Base-by-base conservation (phyloP, 1,140 invertebrate species). In the Brachionus angularis region DNA sequence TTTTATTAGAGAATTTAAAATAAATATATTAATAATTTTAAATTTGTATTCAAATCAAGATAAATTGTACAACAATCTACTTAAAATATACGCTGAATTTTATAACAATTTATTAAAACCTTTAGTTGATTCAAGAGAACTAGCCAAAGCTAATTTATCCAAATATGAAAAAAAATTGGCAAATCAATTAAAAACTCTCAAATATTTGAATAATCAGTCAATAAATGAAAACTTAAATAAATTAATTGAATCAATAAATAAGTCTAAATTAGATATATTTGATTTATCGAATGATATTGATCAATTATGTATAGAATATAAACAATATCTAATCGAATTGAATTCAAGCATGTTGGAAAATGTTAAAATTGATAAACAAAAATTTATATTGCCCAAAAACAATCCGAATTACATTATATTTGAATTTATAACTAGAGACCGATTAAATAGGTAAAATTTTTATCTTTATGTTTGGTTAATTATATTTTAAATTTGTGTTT, bases 251-350 rank as follows among this genome's bases (percentile, higher is more conserved):
- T 47, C 23, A 1, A 29, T 67, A 29, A 12, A 31, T 12, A 47
- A 25, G 31, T 21, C 18, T 21, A 14, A 47, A 34, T 8, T 23
- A 18, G 62, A 49, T 12, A 47, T 67, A 36, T 34, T 5, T 21
- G 47, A 46, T 3, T 47, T 47, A 29, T 47, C 62, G 44, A 50
- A 67, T 34, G 62, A 67, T 47, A 67, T 50, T 47, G 62, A 67
- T 23, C 10, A 31, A 21, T 50, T 67, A 16, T 67, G 33, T 27
- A 67, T 67, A 47, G 39, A 47, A 10, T 67, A 67, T 50, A 67
- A 67, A 23, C 62, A 67, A 67, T 34, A 46, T 47, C 10, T 67
- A 8, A 67, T 67, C 5, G 62, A 67, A 3, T 18, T 67, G 4
- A 47, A 49, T 49, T 16, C n/a, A 4, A 14, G 1, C 7, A 46